phyloP scores from a whole-genome alignment of 30 jellyfish, hydroid and myxozoan species.

The Pseudorhiza aurosa region DNA sequence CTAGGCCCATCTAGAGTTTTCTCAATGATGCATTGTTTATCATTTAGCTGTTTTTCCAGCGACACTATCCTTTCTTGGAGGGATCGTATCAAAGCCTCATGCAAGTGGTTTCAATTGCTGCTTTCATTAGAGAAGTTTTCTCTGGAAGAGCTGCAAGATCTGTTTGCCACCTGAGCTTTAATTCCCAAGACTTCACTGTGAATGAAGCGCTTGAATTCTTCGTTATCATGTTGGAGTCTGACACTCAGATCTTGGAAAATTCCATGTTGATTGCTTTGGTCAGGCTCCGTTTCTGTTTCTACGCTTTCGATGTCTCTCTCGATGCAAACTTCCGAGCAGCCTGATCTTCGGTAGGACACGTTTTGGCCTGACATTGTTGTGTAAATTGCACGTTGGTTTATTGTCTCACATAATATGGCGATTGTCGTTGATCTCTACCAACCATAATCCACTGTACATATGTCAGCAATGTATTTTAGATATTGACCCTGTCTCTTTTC shows the following conservation, averaged over 20 bases:
- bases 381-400: slow-evolving; percentile 3
- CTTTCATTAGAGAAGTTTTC: not conserved
- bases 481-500: no score
- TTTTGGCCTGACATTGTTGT: slow-evolving; percentile 1
- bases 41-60: slow-evolving; percentile 7
- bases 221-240: no score
- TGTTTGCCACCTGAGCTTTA: slow-evolving; percentile 8
- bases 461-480: not conserved
- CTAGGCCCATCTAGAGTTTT: slow-evolving; percentile 10
- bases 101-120: not conserved
- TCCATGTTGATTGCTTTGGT: not conserved
- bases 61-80: slow-evolving; percentile 3
- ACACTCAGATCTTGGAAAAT: not conserved
- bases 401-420: not conserved
- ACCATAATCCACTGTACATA: not conserved
- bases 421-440: no score
- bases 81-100: slow-evolving; percentile 1
- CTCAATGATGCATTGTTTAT: not conserved
- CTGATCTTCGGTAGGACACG: no score
- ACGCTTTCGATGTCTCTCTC: no score
- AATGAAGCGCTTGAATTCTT: no score
- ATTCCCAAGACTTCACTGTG: not conserved
- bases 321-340: no score
- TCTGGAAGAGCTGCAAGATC: slow-evolving; percentile 1
- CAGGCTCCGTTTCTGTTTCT: not conserved